Evolutionary conservation across 2,797 vertebrate species (phyloP), one percentile per base, ranked within the genome.

Genomic region (Champsocephalus esox): DNA sequence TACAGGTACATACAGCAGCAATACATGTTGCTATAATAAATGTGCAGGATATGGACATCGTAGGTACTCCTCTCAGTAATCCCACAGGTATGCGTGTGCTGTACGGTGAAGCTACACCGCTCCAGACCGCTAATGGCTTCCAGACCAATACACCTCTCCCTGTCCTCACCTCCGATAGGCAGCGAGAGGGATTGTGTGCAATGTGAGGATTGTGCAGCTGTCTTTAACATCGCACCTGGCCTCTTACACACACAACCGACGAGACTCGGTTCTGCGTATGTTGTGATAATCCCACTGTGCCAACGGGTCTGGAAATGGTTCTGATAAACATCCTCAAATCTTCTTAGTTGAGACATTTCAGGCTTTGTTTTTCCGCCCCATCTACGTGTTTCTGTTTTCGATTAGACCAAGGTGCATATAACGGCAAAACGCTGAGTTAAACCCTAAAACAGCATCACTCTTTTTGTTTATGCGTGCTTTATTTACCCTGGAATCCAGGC

Each of bases 111-210:
- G 24, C 16, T 10, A 10, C 41, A 45, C 56, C 13, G 71, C 49
- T 57, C 24, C 48, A 66, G 32, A 55, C 13, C 64, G 46, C 34
- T 68, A 52, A 79, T 63, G 52, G 6, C 0, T 49, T 62, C 62
- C 71, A 79, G 48, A 74, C 60, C 3, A 2, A n/a, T 19, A 43
- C 59, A 69, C 54, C 32, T 63, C 54, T 58, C n/a, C 59, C 16
- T 59, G 65, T 64, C 67, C 66, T 28, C 67, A 59, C 67, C 61
- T 62, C 65, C 11, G 63, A 44, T 16, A 68, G 48, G 38, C 13
- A 12, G n/a, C 44, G 19, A 59, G 59, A 69, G 32, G 16, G 64
- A 69, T 41, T 32, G 3, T 48, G 12, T 52, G 12, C 32, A 19
- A 63, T 67, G 9, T 44, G 70, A 60, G 56, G 56, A 61, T 28